These are phyloP conservation scores for Platynereis dumerilii DNA, from an alignment of 2,888 invertebrate genomes.

Conservation along the genomic window DNA sequence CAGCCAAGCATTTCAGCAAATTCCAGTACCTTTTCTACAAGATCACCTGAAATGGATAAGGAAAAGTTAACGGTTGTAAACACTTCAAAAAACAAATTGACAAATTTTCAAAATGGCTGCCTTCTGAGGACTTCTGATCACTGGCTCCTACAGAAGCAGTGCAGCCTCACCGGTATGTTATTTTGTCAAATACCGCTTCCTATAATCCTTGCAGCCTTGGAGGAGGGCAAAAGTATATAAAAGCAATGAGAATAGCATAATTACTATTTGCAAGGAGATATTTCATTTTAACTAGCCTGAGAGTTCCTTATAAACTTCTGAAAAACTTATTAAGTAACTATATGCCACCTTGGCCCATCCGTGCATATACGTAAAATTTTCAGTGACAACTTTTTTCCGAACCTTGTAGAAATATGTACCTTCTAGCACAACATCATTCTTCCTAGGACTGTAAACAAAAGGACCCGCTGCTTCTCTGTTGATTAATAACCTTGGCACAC, in stretches of 20 bases:
- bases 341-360: background rate
- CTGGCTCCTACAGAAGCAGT: too few species aligned
- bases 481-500: constrained; percentile 36
- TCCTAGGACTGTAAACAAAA: constrained; percentile 24
- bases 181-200: too few species aligned
- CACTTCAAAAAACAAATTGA: background rate
- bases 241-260: too few species aligned
- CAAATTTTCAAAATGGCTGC: background rate
- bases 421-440: constrained; percentile 27
- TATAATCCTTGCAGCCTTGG: too few species aligned
- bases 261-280: too few species aligned
- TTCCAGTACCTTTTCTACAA: constrained; percentile 9
- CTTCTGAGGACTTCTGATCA: too few species aligned
- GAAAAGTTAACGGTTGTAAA: background rate
- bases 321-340: background rate
- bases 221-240: too few species aligned
- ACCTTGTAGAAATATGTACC: constrained; percentile 13
- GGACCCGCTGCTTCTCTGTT: constrained; percentile 36
- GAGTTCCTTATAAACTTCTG: background rate
- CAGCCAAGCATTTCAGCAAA: constrained; percentile 24
- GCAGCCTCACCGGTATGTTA: too few species aligned
- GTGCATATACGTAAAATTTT: background rate
- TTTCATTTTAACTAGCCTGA: background rate
- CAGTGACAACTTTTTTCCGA: too few species aligned
- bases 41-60: constrained; percentile 17